phyloP scores from a whole-genome alignment of 2,797 vertebrate species.

The Dromococcyx pavoninus region DNA sequence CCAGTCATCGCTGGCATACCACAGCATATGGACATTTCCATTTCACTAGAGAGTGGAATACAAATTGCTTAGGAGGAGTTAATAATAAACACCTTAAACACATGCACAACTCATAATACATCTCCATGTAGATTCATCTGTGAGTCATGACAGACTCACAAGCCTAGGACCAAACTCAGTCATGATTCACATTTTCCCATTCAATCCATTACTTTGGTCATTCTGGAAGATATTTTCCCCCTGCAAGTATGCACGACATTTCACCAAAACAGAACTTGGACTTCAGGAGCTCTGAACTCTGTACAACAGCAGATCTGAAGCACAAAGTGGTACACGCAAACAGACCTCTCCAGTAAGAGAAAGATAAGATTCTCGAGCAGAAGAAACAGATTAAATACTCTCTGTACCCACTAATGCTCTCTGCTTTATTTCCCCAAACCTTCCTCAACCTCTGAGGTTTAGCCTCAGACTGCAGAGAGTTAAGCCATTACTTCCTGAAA shows the following conservation, averaged over 20 bases:
- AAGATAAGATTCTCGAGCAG: background rate
- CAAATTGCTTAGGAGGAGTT: background rate
- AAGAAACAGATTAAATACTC: background rate
- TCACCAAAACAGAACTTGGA: background rate
- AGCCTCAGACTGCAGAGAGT: slow-evolving; percentile 40
- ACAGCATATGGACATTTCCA: background rate
- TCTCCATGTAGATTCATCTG: background rate
- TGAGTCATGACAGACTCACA: slow-evolving; percentile 20
- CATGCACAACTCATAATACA: background rate
- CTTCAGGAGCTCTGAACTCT: background rate
- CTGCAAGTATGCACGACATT: background rate
- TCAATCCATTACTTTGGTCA: background rate
- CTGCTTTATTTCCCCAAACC: background rate
- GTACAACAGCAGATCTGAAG: background rate
- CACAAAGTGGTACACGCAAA: background rate
- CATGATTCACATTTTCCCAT: background rate
- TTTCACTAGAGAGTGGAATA: background rate
- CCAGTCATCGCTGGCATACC: background rate
- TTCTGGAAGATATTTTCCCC: background rate
- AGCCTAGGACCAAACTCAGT: background rate
- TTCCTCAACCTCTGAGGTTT: background rate
- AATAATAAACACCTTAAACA: background rate
- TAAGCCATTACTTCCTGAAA: slow-evolving; percentile 67
- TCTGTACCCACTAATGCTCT: background rate
- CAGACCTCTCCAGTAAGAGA: background rate